A percentile compares a stretch with the other conserved stretches of the same genome.
These are phyloP conservation scores for Colius striatus DNA, from an alignment of 2,113 vertebrate genomes.

Conservation along the genomic window DNA sequence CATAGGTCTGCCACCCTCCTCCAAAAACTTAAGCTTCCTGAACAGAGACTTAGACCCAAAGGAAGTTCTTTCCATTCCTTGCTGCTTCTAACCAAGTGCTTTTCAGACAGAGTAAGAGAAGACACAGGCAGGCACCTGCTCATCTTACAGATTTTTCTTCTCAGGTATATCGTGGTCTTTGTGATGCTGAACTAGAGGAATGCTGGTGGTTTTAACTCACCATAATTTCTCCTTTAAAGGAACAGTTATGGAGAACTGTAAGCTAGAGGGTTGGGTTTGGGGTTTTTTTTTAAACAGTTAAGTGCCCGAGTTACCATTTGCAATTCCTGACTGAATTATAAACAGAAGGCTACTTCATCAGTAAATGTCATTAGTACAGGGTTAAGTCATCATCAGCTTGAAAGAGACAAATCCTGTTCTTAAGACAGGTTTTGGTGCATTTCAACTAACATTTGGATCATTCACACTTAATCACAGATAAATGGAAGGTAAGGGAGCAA, in stretches of 20 bases:
- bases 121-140: background rate
- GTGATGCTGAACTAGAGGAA: background rate
- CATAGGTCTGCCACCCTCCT: background rate
- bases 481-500: background rate
- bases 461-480: background rate
- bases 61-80: background rate
- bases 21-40: background rate
- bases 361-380: background rate
- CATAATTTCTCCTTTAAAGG: rapidly evolving
- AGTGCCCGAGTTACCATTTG: background rate
- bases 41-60: background rate
- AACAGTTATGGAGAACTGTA: background rate
- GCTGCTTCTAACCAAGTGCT: background rate
- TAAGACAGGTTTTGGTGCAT: background rate
- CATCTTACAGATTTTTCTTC: background rate
- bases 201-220: background rate
- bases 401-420: background rate
- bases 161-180: background rate
- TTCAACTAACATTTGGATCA: background rate
- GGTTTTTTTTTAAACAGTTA: background rate
- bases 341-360: background rate
- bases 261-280: background rate
- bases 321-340: background rate
- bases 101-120: background rate
- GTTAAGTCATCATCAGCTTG: background rate